Evolutionary conservation across 2,888 invertebrate genomes (phyloP).

Genomic region (Seira musarum): DNA sequence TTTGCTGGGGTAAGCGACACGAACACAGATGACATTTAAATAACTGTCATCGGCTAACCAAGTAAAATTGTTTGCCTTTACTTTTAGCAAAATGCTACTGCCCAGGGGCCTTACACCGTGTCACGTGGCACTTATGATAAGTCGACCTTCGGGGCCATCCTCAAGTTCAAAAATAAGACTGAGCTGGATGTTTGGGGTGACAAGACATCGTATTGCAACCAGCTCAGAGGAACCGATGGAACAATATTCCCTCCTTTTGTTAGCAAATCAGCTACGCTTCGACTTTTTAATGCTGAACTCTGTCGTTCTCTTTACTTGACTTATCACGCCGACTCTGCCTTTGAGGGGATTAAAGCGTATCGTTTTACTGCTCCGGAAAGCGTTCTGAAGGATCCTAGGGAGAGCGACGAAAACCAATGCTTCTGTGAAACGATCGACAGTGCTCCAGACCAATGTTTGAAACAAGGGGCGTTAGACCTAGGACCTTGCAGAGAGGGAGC

Average conservation of each 20-base stretch:
- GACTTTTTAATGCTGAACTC: constrained; percentile 33
- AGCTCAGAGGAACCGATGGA: constrained; percentile 38
- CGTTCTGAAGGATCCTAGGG: constrained; percentile 13
- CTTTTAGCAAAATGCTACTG: constrained; percentile 38
- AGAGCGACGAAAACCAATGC: constrained; percentile 28
- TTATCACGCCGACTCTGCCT: neutral
- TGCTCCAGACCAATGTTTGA: constrained; percentile 22
- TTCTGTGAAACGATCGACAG: constrained; percentile 11
- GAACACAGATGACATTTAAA: no score
- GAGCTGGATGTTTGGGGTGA: constrained; percentile 24
- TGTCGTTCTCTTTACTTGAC: constrained; percentile 35
- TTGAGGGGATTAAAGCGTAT: constrained; percentile 29
- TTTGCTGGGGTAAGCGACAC: constrained; percentile 17
- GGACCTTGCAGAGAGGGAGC: constrained; percentile 45
- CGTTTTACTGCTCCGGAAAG: constrained; percentile 18
- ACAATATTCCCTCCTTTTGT: constrained; percentile 38
- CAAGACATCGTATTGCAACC: constrained; percentile 4
- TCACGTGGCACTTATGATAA: constrained; percentile 24
- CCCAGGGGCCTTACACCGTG: constrained; percentile 25
- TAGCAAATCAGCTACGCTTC: neutral
- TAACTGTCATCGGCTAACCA: no score
- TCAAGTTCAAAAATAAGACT: constrained; percentile 30
- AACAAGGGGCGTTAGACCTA: constrained; percentile 25
- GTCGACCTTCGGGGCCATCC: constrained; percentile 20
- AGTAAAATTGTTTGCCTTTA: constrained; percentile 17